Evolutionary conservation across 2,797 vertebrate species (phyloP), one percentile per base, ranked within the genome.

Genomic region (Ctenochaetus hawaiiensis): DNA sequence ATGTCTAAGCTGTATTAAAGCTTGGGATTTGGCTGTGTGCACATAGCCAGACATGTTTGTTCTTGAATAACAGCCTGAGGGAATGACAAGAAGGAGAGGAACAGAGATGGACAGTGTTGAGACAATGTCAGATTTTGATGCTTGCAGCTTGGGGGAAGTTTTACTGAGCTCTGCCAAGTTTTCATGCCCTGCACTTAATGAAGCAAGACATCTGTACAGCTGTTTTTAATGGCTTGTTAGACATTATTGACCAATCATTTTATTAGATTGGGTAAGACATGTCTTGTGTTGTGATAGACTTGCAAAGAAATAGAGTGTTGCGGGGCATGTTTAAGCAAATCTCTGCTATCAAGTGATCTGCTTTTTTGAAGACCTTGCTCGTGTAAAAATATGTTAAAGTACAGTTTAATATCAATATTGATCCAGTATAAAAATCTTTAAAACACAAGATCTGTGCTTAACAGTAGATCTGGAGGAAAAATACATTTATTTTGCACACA

Each of bases 1-100:
- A 48, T 85, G 67, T 89, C 88, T 76, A 61, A 79, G 75, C 64
- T 79, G 85, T 76, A 81, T 81, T 84, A 73, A 84, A 72, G 72
- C 48, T 2, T 64, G 22, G 56, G 67, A 82, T 82, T 84, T 12
- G 63, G 43, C 47, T 59, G 22, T 67, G 65, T 45, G 45, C 57
- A 70, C 78, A 80, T 64, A 85, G 67, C 56, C 72, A 61, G 74
- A 88, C 91, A 57, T 90, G 93, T 93, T 87, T 84, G 72, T 79
- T 90, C 91, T 77, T 89, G 89, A 91, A 75, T 81, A 73, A 69
- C 73, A 75, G 61, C 87, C 82, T 2, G 44, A 65, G 72, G 87
- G 75, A 77, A 53, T 23, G 52, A 62, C 2, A 10, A 58, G 16
- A 49, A 54, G 59, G 51, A 47, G 53, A 70, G 45, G 60, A 67